Conservation (phyloP, 2,888 invertebrate genomes). For the Herminia tarsipennalis region DNA sequence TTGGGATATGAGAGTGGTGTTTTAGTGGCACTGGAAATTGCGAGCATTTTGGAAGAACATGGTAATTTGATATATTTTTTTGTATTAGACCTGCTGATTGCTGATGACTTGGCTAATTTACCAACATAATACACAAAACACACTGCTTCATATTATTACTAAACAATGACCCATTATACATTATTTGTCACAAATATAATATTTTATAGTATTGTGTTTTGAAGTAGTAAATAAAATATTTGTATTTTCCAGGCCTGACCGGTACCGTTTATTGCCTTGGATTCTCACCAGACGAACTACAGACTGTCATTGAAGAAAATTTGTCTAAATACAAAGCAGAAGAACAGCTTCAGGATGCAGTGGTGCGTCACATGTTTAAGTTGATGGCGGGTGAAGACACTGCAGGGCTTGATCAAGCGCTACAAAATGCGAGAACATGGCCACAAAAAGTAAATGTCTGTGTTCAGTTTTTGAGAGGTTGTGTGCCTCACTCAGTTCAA, state of each 20-base stretch:
- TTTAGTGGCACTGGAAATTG: too few relatives aligned
- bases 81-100: too few relatives aligned
- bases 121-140: too few relatives aligned
- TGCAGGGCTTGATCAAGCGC: slow-evolving; percentile 26
- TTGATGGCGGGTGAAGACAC: slow-evolving; percentile 38
- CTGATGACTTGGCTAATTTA: too few relatives aligned
- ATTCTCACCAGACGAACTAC: slow-evolving; percentile 52
- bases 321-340: slow-evolving; percentile 32
- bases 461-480: slow-evolving; percentile 40
- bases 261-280: slow-evolving; percentile 64
- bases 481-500: slow-evolving; percentile 48
- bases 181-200: too few relatives aligned
- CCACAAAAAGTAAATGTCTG: slow-evolving; percentile 48
- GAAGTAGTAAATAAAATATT: neutral
- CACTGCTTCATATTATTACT: neutral
- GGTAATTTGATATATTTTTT: too few relatives aligned
- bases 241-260: slow-evolving; percentile 48
- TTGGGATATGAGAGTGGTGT: slow-evolving; percentile 64
- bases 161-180: neutral
- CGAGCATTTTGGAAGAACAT: too few relatives aligned
- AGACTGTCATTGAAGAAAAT: slow-evolving; percentile 34
- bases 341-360: slow-evolving; percentile 43
- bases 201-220: too few relatives aligned
- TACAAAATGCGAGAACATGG: slow-evolving; percentile 43
- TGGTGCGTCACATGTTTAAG: slow-evolving; percentile 47